phyloP scores from a whole-genome alignment of 2,888 invertebrate genomes.

The Clanis bilineata region DNA sequence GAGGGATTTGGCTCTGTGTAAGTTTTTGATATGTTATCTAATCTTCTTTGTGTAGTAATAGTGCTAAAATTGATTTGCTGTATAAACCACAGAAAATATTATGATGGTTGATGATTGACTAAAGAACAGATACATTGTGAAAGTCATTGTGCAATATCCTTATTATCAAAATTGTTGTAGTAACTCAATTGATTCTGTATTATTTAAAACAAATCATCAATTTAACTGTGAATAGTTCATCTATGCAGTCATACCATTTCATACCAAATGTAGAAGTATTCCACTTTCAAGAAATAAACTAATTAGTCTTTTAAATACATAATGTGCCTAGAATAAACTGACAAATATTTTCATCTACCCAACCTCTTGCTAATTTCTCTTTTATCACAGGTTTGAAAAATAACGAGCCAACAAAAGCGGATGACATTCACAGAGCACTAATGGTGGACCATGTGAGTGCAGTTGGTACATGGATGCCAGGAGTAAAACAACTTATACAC shows the following conservation, averaged over 20 bases:
- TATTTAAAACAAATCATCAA: too few species aligned
- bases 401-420: conserved; percentile 73
- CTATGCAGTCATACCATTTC: too few species aligned
- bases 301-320: too few species aligned
- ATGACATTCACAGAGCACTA: conserved; percentile 81
- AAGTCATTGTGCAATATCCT: too few species aligned
- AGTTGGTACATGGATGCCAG: conserved; percentile 84
- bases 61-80: not conserved
- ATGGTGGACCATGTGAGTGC: conserved; percentile 83
- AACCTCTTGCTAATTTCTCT: not conserved
- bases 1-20: conserved; percentile 81
- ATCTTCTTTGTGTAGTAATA: not conserved
- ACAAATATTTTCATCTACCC: not conserved
- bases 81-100: too few species aligned
- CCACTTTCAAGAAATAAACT: too few species aligned
- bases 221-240: too few species aligned
- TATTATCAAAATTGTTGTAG: too few species aligned
- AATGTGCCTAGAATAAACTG: not conserved
- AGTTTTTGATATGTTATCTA: conserved; percentile 19
- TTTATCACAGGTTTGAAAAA: conserved; percentile 75
- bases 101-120: too few species aligned
- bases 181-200: too few species aligned
- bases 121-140: too few species aligned
- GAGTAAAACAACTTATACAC: conserved; percentile 82
- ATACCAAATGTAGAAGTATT: too few species aligned